These are phyloP conservation scores for Xyrichtys novacula DNA, from an alignment of 2,797 vertebrate genomes.

Conservation along the genomic window DNA sequence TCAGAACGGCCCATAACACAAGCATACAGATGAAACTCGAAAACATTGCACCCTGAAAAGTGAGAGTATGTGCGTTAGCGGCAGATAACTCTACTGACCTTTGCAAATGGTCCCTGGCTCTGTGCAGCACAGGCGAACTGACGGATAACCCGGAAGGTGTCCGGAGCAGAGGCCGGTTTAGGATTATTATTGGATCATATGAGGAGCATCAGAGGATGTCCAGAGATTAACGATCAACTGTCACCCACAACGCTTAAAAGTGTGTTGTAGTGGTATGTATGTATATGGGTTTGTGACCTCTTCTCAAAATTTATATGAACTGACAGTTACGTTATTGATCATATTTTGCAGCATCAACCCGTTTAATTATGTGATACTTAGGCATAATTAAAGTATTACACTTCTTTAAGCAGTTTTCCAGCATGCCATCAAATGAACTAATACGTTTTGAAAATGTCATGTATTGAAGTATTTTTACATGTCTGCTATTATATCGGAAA, in stretches of 20 bases:
- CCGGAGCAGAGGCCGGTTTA: background rate
- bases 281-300: fast-evolving
- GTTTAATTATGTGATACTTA: too few relatives aligned
- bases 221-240: conserved; percentile 3
- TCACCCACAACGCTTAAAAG: background rate
- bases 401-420: background rate
- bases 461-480: background rate
- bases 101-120: conserved; percentile 63
- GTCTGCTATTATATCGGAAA: background rate
- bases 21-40: conserved; percentile 3
- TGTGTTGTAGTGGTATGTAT: too few relatives aligned
- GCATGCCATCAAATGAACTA: fast-evolving
- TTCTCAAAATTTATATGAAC: fast-evolving
- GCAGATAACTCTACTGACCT: conserved; percentile 73
- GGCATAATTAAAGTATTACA: background rate
- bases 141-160: conserved; percentile 73
- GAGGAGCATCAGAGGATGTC: conserved; percentile 28
- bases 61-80: background rate
- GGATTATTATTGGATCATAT: conserved; percentile 44
- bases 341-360: background rate
- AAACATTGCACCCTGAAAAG: conserved; percentile 34
- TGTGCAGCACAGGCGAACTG: conserved; percentile 61
- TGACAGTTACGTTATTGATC: background rate
- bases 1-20: background rate
- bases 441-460: background rate